Evolutionary conservation across 2,113 vertebrate species (phyloP), one percentile per base, ranked within the genome.

Genomic region (Aleadryas rufinucha): DNA sequence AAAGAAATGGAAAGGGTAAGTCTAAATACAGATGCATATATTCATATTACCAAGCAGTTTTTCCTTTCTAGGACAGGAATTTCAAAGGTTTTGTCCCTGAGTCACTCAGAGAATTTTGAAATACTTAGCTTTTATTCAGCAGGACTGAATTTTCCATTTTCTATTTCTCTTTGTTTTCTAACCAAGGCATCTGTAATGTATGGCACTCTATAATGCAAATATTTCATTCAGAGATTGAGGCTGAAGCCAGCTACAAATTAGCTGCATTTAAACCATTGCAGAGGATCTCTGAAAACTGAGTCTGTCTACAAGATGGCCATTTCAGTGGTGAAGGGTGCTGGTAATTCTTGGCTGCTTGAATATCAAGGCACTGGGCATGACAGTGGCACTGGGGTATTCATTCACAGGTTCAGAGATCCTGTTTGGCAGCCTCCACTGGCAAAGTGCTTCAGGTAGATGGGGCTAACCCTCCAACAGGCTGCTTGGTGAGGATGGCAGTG

Each of bases 1-100:
- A 99, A 98, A 92, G 99, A 99, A 95, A 99, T 99, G 99, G 99
- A 99, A 94, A 98, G 99, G 98, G 99, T 98, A 96, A 98, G 99
- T 95, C 26, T 79, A 59, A 82, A 52, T 69, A 35, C 37, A 70
- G 14, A 37, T 65, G 35, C 4, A 0, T 75, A 13, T 72, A 59
- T 52, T 72, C 13, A 28, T 83, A 70, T 80, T 90, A 18, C 22
- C 6, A 13, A 69, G 23, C 3, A 24, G 56, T 87, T 78, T 84
- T 87, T 77, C 71, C 41, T 61, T 72, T 85, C 16, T 79, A 57
- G 7, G 10, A 30, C 10, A n/a, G 9, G 27, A 50, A 65, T 93
- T 79, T 63, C 23, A 37, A 78, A 68, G 26, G 17, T 87, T 87
- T 75, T 76, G 16, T 44, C 24, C 37, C 21, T 12, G 31, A 75